phyloP scores from a whole-genome alignment of 2,797 vertebrate species.

The Phylloscopus collybita region DNA sequence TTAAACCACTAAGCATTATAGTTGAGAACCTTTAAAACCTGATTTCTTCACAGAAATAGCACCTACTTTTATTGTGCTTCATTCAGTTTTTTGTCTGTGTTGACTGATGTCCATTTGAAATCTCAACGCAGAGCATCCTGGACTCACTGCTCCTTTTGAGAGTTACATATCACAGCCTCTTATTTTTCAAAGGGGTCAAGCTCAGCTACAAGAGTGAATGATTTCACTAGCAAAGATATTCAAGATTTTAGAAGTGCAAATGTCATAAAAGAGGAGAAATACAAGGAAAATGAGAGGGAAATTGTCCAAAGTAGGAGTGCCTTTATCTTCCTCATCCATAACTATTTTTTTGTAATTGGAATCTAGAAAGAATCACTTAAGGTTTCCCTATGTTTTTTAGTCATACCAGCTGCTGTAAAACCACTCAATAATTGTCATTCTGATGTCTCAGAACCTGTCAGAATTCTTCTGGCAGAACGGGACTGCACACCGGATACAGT shows the following conservation, averaged over 20 bases:
- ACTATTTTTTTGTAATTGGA: background rate
- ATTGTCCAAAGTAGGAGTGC: background rate
- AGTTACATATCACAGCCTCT: background rate
- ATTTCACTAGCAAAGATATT: background rate
- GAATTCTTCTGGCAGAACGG: background rate
- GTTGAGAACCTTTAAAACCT: background rate
- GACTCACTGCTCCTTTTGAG: background rate
- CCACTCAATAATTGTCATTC: background rate
- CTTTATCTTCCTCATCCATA: background rate
- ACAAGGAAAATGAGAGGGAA: background rate
- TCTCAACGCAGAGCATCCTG: background rate
- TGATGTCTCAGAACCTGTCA: background rate
- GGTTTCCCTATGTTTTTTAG: background rate
- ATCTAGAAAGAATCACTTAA: background rate
- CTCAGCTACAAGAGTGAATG: background rate
- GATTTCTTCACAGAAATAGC: background rate
- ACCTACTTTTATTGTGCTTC: background rate
- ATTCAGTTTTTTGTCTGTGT: background rate
- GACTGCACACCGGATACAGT: rapidly evolving
- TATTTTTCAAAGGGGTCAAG: background rate
- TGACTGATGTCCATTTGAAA: background rate
- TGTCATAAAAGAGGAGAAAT: background rate
- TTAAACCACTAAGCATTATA: background rate
- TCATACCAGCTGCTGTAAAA: background rate
- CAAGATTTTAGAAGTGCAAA: background rate